Conservation (phyloP, 2,797 vertebrate genomes). For the Sebastes trivittatus region DNA sequence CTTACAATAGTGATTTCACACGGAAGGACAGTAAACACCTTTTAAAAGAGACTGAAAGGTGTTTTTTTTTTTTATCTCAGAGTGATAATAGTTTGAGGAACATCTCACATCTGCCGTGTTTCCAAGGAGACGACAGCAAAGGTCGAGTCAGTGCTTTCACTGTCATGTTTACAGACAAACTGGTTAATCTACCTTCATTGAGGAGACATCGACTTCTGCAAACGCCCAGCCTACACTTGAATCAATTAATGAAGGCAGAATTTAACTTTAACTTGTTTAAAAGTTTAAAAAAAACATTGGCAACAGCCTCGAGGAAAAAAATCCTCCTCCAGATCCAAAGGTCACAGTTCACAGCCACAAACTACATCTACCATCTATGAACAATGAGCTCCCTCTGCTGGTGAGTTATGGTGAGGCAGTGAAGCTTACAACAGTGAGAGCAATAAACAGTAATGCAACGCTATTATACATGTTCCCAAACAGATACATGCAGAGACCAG, state of each 20-base stretch:
- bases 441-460: background rate
- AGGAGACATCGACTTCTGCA: slow-evolving; percentile 2
- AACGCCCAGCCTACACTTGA: background rate
- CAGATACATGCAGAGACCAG: background rate
- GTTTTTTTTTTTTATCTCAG: background rate
- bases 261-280: background rate
- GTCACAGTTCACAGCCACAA: slow-evolving; percentile 6
- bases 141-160: slow-evolving; percentile 1
- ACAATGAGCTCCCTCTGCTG: slow-evolving; percentile 62
- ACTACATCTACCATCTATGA: background rate
- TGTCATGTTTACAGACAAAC: slow-evolving; percentile 42
- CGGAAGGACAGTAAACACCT: background rate
- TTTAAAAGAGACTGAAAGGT: background rate
- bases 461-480: background rate
- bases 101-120: slow-evolving; percentile 36
- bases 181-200: slow-evolving; percentile 14
- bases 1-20: background rate
- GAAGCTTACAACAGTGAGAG: background rate
- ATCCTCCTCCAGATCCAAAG: background rate
- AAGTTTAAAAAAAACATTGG: background rate
- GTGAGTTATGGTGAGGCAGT: background rate
- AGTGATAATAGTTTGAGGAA: slow-evolving; percentile 21
- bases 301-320: background rate
- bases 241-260: background rate
- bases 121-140: slow-evolving; percentile 67